These are phyloP conservation scores for Dolichoris vasculosae DNA, from an alignment of 1,140 invertebrate genomes.

Conservation along the genomic window DNA sequence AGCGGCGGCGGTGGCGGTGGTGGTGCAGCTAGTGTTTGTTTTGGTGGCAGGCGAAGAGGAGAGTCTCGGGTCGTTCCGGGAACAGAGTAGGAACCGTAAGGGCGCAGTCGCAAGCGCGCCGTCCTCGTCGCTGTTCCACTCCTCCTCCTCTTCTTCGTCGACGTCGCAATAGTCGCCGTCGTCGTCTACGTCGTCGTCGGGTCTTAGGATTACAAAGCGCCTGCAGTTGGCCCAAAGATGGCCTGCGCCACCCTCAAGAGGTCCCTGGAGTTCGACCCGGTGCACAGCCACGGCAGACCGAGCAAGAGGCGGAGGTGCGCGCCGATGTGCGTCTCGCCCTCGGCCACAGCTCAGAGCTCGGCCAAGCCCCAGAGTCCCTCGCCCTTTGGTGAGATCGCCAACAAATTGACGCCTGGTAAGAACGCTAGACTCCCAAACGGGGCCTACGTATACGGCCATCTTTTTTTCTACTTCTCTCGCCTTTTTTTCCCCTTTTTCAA, in stretches of 20 bases:
- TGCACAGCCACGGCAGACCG: slow-evolving; percentile 85
- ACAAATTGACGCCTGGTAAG: slow-evolving; percentile 91
- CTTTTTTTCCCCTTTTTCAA: not conserved
- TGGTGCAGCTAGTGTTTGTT: slow-evolving; percentile 45
- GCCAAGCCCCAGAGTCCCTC: slow-evolving; percentile 76
- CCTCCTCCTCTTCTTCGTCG: not conserved
- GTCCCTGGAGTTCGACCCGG: slow-evolving; percentile 93
- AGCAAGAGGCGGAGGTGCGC: slow-evolving; percentile 91
- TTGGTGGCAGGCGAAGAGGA: slow-evolving; percentile 31
- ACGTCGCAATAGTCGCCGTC: not conserved
- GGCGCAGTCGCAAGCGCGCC: slow-evolving; percentile 57
- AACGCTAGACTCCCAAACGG: not conserved
- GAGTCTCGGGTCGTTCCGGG: not conserved
- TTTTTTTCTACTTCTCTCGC: slow-evolving; percentile 38
- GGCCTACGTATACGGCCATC: slow-evolving; percentile 61
- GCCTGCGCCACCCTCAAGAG: slow-evolving; percentile 96
- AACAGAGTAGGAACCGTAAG: not conserved
- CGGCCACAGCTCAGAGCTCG: slow-evolving; percentile 71
- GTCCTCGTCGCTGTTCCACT: no score
- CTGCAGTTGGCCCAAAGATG: slow-evolving; percentile 79
- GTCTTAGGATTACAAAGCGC: not conserved
- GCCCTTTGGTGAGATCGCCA: slow-evolving; percentile 84
- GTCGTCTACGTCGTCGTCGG: not conserved
- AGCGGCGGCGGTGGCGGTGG: not conserved
- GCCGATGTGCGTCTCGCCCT: slow-evolving; percentile 85